These are phyloP conservation scores for Heliconius himera DNA, from an alignment of 1,140 invertebrate genomes.

Conservation along the genomic window DNA sequence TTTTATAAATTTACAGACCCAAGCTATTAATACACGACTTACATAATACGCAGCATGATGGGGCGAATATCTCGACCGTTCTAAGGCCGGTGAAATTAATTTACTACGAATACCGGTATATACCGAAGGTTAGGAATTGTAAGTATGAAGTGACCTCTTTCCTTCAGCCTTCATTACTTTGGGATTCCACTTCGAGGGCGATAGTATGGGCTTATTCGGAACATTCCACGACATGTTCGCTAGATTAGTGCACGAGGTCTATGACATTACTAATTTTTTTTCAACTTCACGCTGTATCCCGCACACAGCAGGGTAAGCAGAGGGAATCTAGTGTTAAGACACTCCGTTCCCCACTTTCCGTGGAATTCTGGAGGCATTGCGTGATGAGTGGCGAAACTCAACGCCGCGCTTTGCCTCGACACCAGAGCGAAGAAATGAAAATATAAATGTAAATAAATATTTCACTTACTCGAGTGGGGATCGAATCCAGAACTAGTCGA, in stretches of 20 bases:
- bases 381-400: too few relatives aligned
- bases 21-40: background rate
- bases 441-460: too few relatives aligned
- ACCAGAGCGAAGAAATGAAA: too few relatives aligned
- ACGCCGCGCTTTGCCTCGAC: too few relatives aligned
- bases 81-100: constrained; percentile 1
- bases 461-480: too few relatives aligned
- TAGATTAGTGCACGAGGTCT: background rate
- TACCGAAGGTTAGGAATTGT: constrained; percentile 9
- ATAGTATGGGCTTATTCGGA: constrained; percentile 6
- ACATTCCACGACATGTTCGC: background rate
- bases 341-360: too few relatives aligned
- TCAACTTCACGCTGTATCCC: too few relatives aligned
- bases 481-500: too few relatives aligned
- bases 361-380: too few relatives aligned
- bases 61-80: background rate
- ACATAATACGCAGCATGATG: background rate
- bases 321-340: too few relatives aligned
- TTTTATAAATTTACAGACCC: too few relatives aligned
- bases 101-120: constrained; percentile 12
- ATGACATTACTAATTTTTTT: background rate
- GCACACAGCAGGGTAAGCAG: too few relatives aligned
- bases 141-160: constrained; percentile 15
- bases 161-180: constrained; percentile 6
- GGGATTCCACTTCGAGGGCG: constrained; percentile 1